Evolutionary conservation across 2,113 vertebrate species (phyloP).

Genomic region (Myrmecobius fasciatus): DNA sequence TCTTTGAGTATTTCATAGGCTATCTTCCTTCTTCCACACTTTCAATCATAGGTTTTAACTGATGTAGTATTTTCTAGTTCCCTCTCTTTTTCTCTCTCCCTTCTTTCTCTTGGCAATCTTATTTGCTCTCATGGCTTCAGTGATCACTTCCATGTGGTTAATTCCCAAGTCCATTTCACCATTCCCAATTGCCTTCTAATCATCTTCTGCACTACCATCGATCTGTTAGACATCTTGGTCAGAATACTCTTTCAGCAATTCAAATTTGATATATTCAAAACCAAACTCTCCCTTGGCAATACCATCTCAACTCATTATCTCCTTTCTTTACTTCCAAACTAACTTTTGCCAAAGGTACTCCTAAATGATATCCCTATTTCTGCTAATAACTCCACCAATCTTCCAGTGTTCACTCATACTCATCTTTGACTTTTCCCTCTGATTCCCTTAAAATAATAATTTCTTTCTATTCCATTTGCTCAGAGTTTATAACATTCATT

Average conservation of each 20-base stretch:
- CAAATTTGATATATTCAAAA: background rate
- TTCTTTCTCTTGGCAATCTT: background rate
- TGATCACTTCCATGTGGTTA: background rate
- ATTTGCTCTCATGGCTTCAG: background rate
- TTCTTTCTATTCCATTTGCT: background rate
- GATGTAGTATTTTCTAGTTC: background rate
- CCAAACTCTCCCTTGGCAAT: background rate
- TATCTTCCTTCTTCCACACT: background rate
- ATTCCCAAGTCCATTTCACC: background rate
- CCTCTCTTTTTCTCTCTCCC: background rate
- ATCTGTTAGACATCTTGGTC: background rate
- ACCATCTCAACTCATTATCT: background rate
- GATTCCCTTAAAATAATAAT: background rate
- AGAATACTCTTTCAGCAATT: background rate
- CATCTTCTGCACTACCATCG: background rate
- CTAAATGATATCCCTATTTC: background rate
- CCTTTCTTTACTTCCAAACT: background rate
- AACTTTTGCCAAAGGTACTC: background rate
- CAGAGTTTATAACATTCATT: background rate
- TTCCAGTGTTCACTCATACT: background rate
- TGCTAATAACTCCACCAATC: background rate
- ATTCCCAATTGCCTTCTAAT: background rate
- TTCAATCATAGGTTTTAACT: background rate
- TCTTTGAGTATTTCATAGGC: background rate
- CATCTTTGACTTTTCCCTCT: background rate